These are phyloP conservation scores for Oscheius onirici DNA, from an alignment of 2,888 invertebrate genomes.

Conservation along the genomic window DNA sequence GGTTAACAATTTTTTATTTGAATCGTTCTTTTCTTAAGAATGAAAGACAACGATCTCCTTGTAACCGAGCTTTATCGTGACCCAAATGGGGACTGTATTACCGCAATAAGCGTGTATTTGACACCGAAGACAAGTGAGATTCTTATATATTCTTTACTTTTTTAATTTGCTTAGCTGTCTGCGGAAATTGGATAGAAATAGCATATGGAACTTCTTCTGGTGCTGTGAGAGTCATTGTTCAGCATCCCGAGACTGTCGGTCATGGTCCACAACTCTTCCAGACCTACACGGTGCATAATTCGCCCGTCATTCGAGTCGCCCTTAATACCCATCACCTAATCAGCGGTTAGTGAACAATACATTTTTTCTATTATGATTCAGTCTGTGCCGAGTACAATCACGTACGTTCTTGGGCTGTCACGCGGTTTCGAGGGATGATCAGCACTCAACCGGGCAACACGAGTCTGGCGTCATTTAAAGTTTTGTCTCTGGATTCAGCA, in stretches of 20 bases:
- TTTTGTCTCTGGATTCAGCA: constrained; percentile 82
- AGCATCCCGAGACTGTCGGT: constrained; percentile 97
- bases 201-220: constrained; percentile 94
- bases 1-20: constrained; percentile 22
- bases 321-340: constrained; percentile 93
- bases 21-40: constrained; percentile 82
- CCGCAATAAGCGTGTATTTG: constrained; percentile 95
- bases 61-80: constrained; percentile 93
- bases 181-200: constrained; percentile 99
- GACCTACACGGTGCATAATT: constrained; percentile 71
- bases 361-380: constrained; percentile 55
- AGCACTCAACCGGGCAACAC: constrained; percentile 98
- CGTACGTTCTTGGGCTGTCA: constrained; percentile 95
- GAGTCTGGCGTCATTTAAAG: constrained; percentile 95
- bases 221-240: constrained; percentile 94
- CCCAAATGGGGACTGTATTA: constrained; percentile 92
- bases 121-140: constrained; percentile 97
- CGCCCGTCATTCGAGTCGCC: constrained; percentile 73
- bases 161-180: too few species aligned
- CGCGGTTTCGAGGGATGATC: constrained; percentile 96
- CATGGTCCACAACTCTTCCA: constrained; percentile 98
- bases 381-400: constrained; percentile 95
- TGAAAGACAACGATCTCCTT: constrained; percentile 98
- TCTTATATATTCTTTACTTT: too few species aligned
- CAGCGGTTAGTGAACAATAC: constrained; percentile 77